A percentile compares a stretch with the other conserved stretches of the same genome.
These are phyloP conservation scores for Drosophila biarmipes DNA, from an alignment of 1,140 invertebrate genomes.

Conservation along the genomic window DNA sequence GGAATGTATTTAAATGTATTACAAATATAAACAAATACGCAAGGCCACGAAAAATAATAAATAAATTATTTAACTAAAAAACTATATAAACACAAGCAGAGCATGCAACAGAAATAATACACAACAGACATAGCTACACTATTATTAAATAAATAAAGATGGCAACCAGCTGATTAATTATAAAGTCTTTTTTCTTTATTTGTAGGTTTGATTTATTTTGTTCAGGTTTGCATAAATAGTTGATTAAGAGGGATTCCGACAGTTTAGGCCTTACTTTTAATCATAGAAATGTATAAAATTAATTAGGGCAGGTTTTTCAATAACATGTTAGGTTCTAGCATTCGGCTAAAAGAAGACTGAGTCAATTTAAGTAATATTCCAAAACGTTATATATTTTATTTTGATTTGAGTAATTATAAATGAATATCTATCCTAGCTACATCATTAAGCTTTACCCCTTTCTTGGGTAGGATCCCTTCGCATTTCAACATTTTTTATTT, in stretches of 20 bases:
- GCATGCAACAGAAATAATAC: constrained; percentile 66
- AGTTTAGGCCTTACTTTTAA: too few species aligned
- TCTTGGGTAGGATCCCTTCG: not conserved
- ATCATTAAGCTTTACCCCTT: constrained; percentile 4
- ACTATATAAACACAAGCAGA: constrained; percentile 47
- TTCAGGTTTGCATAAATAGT: not conserved
- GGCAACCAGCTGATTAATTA: constrained; percentile 53
- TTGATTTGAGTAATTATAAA: not conserved
- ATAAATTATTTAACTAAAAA: constrained; percentile 45
- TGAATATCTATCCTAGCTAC: not conserved
- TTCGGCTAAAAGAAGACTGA: too few species aligned
- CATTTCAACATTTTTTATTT: not conserved
- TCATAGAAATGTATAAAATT: too few species aligned
- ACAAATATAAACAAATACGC: constrained; percentile 64
- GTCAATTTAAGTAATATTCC: not conserved
- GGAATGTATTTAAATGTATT: constrained; percentile 75
- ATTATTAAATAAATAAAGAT: constrained; percentile 77
- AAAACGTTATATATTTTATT: constrained; percentile 15
- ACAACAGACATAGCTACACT: constrained; percentile 79
- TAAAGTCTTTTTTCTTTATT: constrained; percentile 11
- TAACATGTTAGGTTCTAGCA: too few species aligned
- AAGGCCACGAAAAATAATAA: constrained; percentile 32
- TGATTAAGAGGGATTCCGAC: not conserved
- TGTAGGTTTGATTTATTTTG: not conserved
- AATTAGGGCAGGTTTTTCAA: too few species aligned